A percentile compares a stretch with the other conserved stretches of the same genome.
phyloP scores from a whole-genome alignment of 2,888 invertebrate species.

The Caenorhabditis macrosperma region DNA sequence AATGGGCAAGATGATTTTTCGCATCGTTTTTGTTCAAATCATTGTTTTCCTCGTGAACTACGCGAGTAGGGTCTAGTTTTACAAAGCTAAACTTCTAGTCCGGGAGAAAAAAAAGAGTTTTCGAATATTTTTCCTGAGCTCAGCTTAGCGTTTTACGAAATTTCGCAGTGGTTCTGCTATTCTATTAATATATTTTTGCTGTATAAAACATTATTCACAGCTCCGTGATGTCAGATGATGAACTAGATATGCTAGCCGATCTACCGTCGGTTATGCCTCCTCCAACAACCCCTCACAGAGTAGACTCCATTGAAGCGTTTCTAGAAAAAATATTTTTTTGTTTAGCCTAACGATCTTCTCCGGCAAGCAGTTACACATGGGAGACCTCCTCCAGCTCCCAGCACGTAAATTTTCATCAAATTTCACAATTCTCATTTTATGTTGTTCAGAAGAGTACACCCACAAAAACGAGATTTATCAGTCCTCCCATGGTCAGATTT shows the following conservation, averaged over 20 bases:
- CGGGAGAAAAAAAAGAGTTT: too few species aligned
- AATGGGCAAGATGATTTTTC: too few species aligned
- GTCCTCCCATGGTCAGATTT: conserved; percentile 76
- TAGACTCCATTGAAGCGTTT: background rate
- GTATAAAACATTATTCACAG: too few species aligned
- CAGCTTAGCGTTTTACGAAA: too few species aligned
- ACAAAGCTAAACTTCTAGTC: too few species aligned
- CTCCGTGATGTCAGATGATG: conserved; percentile 44
- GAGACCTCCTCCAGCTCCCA: conserved; percentile 28
- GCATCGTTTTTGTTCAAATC: too few species aligned
- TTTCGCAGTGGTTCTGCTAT: too few species aligned
- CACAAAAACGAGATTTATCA: conserved; percentile 67
- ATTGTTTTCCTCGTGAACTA: too few species aligned
- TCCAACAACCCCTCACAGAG: conserved; percentile 17
- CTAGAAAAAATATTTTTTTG: background rate
- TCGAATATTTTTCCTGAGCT: too few species aligned
- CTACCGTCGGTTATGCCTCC: conserved; percentile 19
- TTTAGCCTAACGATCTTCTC: conserved; percentile 38
- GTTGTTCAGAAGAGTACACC: background rate
- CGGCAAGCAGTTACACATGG: conserved; percentile 46
- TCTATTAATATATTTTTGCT: too few species aligned
- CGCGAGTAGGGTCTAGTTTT: too few species aligned
- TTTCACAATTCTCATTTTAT: background rate
- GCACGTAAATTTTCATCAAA: background rate
- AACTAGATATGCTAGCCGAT: conserved; percentile 46